Base-by-base conservation (phyloP, 1,140 invertebrate species). In the Euborellia annulipes region DNA sequence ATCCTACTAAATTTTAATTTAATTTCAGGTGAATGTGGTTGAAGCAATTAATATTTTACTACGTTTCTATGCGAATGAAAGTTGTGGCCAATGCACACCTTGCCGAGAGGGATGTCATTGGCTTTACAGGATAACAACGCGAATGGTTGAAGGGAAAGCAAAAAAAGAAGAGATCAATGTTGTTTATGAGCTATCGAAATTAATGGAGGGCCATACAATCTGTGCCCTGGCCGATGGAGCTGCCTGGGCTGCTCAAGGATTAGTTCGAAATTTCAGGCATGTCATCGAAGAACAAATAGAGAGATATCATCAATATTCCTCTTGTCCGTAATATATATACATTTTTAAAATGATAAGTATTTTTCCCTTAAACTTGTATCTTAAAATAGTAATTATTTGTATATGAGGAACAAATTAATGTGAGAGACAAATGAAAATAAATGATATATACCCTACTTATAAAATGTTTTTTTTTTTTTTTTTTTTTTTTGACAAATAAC, bases 21-120 rank as follows among this genome's bases (percentile, higher is more conserved):
- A n/a, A n/a, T 27, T 27, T 27, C 11, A 27, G 49, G 71, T 72
- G 13, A 79, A 81, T 58, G 61, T 82, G 40, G 67, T 82, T 27
- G 67, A 72, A 53, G 81, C 79, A 32, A 83, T 85, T 50, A 72
- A 75, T 11, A 63, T 82, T 7, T 62, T 85, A 2, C 68, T 71
- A 20, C 64, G 73, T 32, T 85, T 85, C 59, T 85, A 86, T 58
- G 78, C 80, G 56, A 82, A 86, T 53, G 82, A 85, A 58, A 79
- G 76, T 46, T 85, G 82, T 64, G 82, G 82, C 17, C 82, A 83
- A 63, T 85, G 82, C 54, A 85, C 81, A 8, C 82, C 83, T 3
- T 85, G 82, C 53, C 63, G 83, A 17, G 83, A 87, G 60, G 82
- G 82, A 7, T 45, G 55, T 0, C 52, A n/a, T 21, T 84, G 80